A percentile compares a stretch with the other conserved stretches of the same genome.
Conservation (phyloP, 2,888 invertebrate genomes). For the Brachyptera putata region DNA sequence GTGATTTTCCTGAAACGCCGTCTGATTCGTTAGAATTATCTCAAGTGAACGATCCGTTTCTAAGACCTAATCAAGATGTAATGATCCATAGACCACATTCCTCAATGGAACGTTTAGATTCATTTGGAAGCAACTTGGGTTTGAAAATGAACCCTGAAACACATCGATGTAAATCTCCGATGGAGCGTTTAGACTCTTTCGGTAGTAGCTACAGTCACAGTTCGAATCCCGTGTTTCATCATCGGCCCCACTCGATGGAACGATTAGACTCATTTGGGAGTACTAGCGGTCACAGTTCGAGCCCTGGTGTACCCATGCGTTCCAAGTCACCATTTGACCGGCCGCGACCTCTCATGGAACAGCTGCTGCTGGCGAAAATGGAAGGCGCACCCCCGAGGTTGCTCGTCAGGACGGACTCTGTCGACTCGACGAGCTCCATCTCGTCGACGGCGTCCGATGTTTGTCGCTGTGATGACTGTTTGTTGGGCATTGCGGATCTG, state of each 20-base stretch:
- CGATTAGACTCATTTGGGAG: constrained; percentile 13
- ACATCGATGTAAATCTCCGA: neutral
- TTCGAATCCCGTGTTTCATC: neutral
- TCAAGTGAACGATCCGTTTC: too few relatives aligned
- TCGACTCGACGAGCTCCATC: constrained; percentile 56
- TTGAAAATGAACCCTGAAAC: neutral
- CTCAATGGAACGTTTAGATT: constrained; percentile 47
- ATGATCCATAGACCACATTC: constrained; percentile 44
- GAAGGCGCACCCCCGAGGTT: constrained; percentile 49
- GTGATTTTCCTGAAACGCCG: too few relatives aligned
- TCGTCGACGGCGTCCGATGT: constrained; percentile 66
- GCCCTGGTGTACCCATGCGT: neutral
- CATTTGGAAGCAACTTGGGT: neutral
- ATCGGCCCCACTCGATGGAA: constrained; percentile 49
- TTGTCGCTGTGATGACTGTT: constrained; percentile 78
- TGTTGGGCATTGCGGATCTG: constrained; percentile 75
- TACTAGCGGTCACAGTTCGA: too few relatives aligned
- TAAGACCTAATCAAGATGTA: too few relatives aligned
- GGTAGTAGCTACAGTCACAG: neutral
- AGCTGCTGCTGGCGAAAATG: constrained; percentile 74
- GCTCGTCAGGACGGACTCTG: constrained; percentile 68
- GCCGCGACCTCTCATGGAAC: constrained; percentile 73
- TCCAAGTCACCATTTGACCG: constrained; percentile 42
- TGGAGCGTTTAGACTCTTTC: constrained; percentile 11
- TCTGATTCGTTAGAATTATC: too few relatives aligned